Base-by-base conservation (phyloP, 2,797 vertebrate genomes). In the Pogoniulus pusillus region DNA sequence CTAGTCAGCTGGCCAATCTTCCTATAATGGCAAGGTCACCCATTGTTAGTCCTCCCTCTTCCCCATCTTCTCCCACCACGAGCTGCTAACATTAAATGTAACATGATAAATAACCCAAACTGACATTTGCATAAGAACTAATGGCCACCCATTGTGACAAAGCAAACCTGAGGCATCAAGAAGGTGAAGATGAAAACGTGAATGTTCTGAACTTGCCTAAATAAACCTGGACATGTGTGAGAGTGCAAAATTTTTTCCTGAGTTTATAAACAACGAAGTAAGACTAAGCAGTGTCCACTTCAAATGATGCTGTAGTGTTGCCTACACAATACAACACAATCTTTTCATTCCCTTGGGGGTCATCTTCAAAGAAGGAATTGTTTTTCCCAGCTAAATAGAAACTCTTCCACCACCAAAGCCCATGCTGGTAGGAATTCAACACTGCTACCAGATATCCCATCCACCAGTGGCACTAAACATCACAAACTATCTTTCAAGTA, bases 291-390 rank as follows among this genome's bases (percentile, higher is more conserved):
- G 39, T 60, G 79, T 24, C 68, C 90, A 85, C 89, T 93, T 76
- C 87, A 93, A 87, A 83, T 65, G 66, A 93, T 65, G 70, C 79
- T 87, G 79, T 60, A 69, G 63, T 26, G 82, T 53, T 91, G 70
- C 78, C 53, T 70, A 91, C 43, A 78, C 16, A 75, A 71, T 1
- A 89, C 70, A 85, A 58, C 9, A 17, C 9, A 43, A 68, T 43
- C 18, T 26, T 63, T 89, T 73, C 24, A 85, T 73, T 90, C 68
- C 63, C 83, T 51, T 68, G 29, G 79, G 64, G 64, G 24, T 82
- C 80, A 81, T 89, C 73, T 89, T 90, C 75, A 91, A 83, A 87
- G 82, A 15, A 70, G 12, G 20, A 91, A 93, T 82, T 94, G 93
- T 85, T 93, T 81, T 62, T 68, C 45, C 45, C 60, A 81, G 41